A percentile compares a stretch with the other conserved stretches of the same genome.
Conservation (phyloP, 1,140 invertebrate genomes). For the Caenorhabditis elegans region DNA sequence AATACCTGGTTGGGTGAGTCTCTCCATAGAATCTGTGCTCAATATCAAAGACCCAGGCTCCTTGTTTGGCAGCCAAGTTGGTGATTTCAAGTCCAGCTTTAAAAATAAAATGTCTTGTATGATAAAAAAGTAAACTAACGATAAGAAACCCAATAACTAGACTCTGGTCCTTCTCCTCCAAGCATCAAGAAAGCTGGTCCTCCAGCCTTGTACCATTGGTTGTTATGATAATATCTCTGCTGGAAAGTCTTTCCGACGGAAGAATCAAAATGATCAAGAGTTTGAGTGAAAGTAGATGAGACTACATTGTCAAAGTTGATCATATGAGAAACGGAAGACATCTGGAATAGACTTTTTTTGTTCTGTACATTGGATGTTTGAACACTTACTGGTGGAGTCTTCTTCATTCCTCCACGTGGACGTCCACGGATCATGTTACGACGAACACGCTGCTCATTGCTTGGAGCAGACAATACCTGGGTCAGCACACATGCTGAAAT, state of each 20-base stretch:
- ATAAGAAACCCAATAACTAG: constrained; percentile 31
- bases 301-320: constrained; percentile 6
- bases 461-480: background rate
- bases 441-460: background rate
- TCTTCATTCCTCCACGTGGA: constrained; percentile 16
- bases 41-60: constrained; percentile 38
- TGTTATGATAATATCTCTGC: constrained; percentile 44
- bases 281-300: constrained; percentile 28
- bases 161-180: constrained; percentile 46
- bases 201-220: constrained; percentile 41
- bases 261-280: constrained; percentile 43
- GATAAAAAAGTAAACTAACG: background rate
- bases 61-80: constrained; percentile 40
- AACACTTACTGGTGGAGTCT: constrained; percentile 17
- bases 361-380: background rate
- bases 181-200: constrained; percentile 50
- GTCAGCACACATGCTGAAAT: constrained; percentile 12
- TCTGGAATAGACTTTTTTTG: background rate
- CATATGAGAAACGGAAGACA: background rate
- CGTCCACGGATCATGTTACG: constrained; percentile 35
- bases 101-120: background rate
- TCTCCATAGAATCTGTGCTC: constrained; percentile 49
- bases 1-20: constrained; percentile 38
- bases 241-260: constrained; percentile 33
- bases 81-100: constrained; percentile 14